Base-by-base conservation (phyloP, 2,888 invertebrate genomes). In the Tenthredo amoena region DNA sequence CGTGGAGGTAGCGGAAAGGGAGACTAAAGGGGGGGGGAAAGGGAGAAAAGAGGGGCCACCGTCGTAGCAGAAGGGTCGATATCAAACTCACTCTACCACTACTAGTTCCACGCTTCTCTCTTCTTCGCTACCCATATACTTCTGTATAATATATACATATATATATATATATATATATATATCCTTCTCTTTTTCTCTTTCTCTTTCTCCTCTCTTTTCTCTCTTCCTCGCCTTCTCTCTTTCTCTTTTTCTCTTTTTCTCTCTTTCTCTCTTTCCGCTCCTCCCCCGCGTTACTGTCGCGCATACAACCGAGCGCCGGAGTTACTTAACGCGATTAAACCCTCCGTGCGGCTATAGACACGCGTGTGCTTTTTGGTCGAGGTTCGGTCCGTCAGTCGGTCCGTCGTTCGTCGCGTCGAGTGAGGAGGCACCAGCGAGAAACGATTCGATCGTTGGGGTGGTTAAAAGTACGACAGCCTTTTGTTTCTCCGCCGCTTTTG, bases 311-410 rank as follows among this genome's bases (percentile, higher is more conserved):
- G 87, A 88, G 87, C 88, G 87, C 88, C 87, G 86, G 86, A 90
- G 90, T 90, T 90, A 90, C 90, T 90, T 90, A 90, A 90, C 90
- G 90, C 89, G 90, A 90, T 90, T 90, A 90, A 90, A 90, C 89
- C 87, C 89, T 87, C 74, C 74, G 72, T 82, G 47, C 15, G 68
- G 62, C 40, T 50, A 40, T 58, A 62, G 58, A 77, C 77, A 40
- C 47, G 77, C 50, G 50, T 77, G 77, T 77, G 74, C 77, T 77
- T 77, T 77, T 77, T 21, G 77, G 15, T 55, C 77, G 47, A 77
- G 21, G 26, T 6, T 55, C 55, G n/a, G 55, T 55, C 55, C n/a
- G 50, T 50, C 50, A 18, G 50, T 50, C 6, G n/a, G 55, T 55
- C 6, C n/a, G 55, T 55, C 55, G 55, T 55, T 55, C 55, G 55